Evolutionary conservation across 2,888 invertebrate genomes (phyloP).

Genomic region (Yponomeuta evonymella): DNA sequence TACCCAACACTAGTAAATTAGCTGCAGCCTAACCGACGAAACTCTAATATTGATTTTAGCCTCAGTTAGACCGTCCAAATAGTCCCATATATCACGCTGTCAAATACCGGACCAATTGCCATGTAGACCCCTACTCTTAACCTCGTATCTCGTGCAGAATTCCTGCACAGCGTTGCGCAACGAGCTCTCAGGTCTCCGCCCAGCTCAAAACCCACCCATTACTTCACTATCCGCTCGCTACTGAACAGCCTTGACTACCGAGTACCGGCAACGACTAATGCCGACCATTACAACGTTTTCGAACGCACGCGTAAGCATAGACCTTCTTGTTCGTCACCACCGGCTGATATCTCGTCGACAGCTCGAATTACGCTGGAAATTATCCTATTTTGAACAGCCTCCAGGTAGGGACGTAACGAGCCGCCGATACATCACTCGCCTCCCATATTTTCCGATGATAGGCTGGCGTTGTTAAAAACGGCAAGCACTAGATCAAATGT

Average conservation of each 20-base stretch:
- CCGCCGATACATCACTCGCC: conserved; percentile 37
- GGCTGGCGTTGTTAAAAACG: conserved; percentile 57
- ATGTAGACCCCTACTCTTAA: conserved; percentile 58
- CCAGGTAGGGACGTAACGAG: conserved; percentile 52
- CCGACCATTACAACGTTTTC: conserved; percentile 42
- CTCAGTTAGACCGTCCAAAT: conserved; percentile 34
- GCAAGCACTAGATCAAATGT: conserved; percentile 49
- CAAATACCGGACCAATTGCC: conserved; percentile 66
- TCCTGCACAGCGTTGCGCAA: conserved; percentile 46
- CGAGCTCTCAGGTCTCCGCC: conserved; percentile 50
- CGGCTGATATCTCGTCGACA: conserved; percentile 64
- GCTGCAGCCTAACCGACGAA: conserved; percentile 15
- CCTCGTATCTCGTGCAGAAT: conserved; percentile 33
- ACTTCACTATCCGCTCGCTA: conserved; percentile 51
- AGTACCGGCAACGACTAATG: conserved; percentile 48
- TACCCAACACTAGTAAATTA: conserved; percentile 20
- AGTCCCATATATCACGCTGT: conserved; percentile 65
- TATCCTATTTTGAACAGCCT: conserved; percentile 61
- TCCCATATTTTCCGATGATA: conserved; percentile 63
- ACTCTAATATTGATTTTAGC: conserved; percentile 33
- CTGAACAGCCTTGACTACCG: conserved; percentile 69
- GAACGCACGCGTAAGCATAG: conserved; percentile 40
- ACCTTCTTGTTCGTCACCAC: conserved; percentile 47
- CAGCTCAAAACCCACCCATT: conserved; percentile 59
- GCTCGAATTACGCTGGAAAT: conserved; percentile 59